phyloP scores from a whole-genome alignment of 2,888 invertebrate species.

The Drosophila atroscutellata region DNA sequence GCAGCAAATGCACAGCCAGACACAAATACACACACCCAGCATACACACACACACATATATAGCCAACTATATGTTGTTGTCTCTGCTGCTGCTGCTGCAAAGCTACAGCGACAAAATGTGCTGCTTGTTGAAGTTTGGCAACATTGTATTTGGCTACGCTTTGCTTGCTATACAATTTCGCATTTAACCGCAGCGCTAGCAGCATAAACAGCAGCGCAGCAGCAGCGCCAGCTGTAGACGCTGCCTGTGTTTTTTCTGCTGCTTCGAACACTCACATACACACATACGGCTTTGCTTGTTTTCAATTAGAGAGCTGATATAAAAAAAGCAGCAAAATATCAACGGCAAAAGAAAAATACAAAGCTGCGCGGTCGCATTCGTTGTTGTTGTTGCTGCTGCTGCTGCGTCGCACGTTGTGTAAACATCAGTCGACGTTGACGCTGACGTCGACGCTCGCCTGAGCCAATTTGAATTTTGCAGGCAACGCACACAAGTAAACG shows the following conservation, averaged over 20 bases:
- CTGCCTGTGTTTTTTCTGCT: constrained; percentile 51
- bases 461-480: constrained; percentile 71
- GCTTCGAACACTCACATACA: constrained; percentile 29
- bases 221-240: constrained; percentile 54
- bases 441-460: constrained; percentile 46
- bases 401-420: constrained; percentile 78
- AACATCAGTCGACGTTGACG: constrained; percentile 61
- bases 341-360: constrained; percentile 59
- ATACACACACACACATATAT: not conserved
- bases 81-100: constrained; percentile 44
- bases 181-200: constrained; percentile 42
- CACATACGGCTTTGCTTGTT: constrained; percentile 67
- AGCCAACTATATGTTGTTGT: constrained; percentile 35
- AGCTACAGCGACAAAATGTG: constrained; percentile 63
- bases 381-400: constrained; percentile 52
- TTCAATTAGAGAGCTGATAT: constrained; percentile 69
- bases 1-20: constrained; percentile 18
- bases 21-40: constrained; percentile 20
- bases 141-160: constrained; percentile 42
- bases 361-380: constrained; percentile 48
- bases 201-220: constrained; percentile 30
- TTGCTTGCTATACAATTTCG: constrained; percentile 34
- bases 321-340: constrained; percentile 14
- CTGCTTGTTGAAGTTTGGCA: constrained; percentile 67
- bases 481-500: constrained; percentile 39